Conservation (phyloP, 2,113 vertebrate genomes). For the Paralichthys olivaceus region DNA sequence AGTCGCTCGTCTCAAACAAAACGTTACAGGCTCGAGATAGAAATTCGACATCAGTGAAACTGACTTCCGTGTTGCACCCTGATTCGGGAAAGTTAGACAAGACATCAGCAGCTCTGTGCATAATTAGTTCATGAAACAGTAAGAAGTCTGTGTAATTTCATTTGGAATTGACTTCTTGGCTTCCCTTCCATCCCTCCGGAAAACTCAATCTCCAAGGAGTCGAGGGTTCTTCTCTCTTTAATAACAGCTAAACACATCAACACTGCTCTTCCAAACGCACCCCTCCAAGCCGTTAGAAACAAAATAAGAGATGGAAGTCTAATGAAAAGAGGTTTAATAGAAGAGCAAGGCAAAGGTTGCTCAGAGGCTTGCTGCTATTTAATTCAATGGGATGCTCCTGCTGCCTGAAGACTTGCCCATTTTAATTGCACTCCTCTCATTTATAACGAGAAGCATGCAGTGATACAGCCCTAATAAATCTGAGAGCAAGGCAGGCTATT, state of each 20-base stretch:
- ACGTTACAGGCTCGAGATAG: background rate
- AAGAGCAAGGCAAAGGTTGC: slow-evolving; percentile 73
- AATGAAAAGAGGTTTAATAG: slow-evolving; percentile 80
- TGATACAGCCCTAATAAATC: slow-evolving; percentile 68
- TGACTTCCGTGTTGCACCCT: slow-evolving; percentile 23
- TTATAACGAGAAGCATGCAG: slow-evolving; percentile 65
- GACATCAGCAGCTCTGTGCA: slow-evolving; percentile 43
- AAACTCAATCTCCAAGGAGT: slow-evolving; percentile 70
- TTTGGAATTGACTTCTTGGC: slow-evolving; percentile 69
- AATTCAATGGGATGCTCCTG: slow-evolving; percentile 72
- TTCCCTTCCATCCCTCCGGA: slow-evolving; percentile 62
- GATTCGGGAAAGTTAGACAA: slow-evolving; percentile 50
- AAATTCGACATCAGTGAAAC: slow-evolving; percentile 16
- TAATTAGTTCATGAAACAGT: slow-evolving; percentile 74
- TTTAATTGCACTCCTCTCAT: slow-evolving; percentile 74
- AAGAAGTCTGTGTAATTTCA: slow-evolving; percentile 72
- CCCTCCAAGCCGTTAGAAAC: slow-evolving; percentile 59
- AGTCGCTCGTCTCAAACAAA: slow-evolving; percentile 31
- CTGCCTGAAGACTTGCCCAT: slow-evolving; percentile 68
- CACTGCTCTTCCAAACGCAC: slow-evolving; percentile 48
- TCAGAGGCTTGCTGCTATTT: slow-evolving; percentile 71
- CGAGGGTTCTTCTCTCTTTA: slow-evolving; percentile 66
- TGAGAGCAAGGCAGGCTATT: slow-evolving; percentile 56
- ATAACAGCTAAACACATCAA: slow-evolving; percentile 79
- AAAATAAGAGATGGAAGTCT: slow-evolving; percentile 74